phyloP scores from a whole-genome alignment of 2,113 vertebrate species.

The Psettodes erumei region DNA sequence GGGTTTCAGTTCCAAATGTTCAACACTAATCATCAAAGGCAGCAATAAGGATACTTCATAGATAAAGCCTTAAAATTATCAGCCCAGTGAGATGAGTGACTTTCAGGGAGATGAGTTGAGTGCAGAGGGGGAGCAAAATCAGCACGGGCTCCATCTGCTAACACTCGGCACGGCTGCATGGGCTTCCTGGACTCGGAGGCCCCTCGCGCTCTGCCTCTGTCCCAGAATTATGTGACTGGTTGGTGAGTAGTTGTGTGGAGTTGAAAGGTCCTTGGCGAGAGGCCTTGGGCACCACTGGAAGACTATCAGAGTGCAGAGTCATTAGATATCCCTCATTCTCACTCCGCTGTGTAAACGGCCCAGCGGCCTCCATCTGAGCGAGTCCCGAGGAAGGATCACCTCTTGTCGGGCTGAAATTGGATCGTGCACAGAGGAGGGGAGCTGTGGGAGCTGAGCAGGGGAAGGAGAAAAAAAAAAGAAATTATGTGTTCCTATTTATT shows the following conservation, averaged over 20 bases:
- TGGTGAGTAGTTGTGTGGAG: constrained; percentile 71
- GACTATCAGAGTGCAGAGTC: constrained; percentile 73
- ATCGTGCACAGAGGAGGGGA: constrained; percentile 49
- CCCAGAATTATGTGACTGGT: constrained; percentile 63
- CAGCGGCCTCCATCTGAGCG: constrained; percentile 63
- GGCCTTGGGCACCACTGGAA: constrained; percentile 70
- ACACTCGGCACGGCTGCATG: constrained; percentile 70
- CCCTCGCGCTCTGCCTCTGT: constrained; percentile 41
- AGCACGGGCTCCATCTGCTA: constrained; percentile 87
- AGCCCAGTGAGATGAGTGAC: neutral
- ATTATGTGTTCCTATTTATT: constrained; percentile 68
- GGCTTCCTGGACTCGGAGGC: constrained; percentile 46
- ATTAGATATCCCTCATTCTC: constrained; percentile 79
- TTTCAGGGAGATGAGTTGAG: constrained; percentile 34
- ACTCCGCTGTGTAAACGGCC: constrained; percentile 63
- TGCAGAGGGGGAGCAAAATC: constrained; percentile 50
- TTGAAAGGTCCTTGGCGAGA: constrained; percentile 71
- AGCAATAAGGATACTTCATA: neutral
- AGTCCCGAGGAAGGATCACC: constrained; percentile 70
- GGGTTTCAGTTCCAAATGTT: constrained; percentile 17
- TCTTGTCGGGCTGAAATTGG: constrained; percentile 69
- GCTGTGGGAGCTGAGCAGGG: constrained; percentile 32
- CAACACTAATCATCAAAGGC: constrained; percentile 7
- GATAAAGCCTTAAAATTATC: neutral
- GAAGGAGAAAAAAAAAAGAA: constrained; percentile 18